A percentile compares a stretch with the other conserved stretches of the same genome.
Conservation (phyloP, 2,888 invertebrate species). For the Euzetes globulus region DNA sequence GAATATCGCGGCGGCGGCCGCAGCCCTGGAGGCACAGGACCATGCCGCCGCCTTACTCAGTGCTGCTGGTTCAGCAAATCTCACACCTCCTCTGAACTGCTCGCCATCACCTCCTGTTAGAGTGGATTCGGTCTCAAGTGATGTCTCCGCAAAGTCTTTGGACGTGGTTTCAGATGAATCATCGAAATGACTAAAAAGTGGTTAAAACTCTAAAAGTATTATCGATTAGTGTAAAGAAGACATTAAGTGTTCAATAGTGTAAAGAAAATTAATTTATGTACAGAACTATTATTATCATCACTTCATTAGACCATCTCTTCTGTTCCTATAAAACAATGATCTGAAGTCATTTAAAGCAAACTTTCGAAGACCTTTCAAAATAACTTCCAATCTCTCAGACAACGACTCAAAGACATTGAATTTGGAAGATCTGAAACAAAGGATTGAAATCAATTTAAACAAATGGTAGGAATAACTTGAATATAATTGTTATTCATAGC, state of each 20-base stretch:
- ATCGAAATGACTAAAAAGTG: not conserved
- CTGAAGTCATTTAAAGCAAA: not conserved
- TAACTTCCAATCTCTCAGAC: not conserved
- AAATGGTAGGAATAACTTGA: conserved; percentile 19
- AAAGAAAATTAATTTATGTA: not conserved
- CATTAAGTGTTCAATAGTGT: conserved; percentile 16
- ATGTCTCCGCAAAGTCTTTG: conserved; percentile 41
- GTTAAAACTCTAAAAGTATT: not conserved
- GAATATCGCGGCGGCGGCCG: conserved; percentile 33
- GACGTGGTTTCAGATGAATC: conserved; percentile 40
- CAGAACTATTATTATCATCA: not conserved
- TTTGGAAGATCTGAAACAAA: not conserved
- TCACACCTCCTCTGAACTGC: conserved; percentile 27
- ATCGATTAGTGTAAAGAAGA: not conserved
- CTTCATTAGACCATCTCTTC: conserved; percentile 1
- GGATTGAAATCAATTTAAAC: not conserved
- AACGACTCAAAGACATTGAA: not conserved
- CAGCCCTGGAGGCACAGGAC: conserved; percentile 32
- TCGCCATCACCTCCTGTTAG: conserved; percentile 40
- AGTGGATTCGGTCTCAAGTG: conserved; percentile 41
- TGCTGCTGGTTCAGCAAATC: conserved; percentile 32
- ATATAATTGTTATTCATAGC: conserved; percentile 14
- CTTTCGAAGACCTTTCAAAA: not conserved
- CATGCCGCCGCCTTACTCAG: conserved; percentile 31
- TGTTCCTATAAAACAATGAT: conserved; percentile 6